phyloP scores from a whole-genome alignment of 2,113 vertebrate genomes.

The Dasyornis broadbenti region DNA sequence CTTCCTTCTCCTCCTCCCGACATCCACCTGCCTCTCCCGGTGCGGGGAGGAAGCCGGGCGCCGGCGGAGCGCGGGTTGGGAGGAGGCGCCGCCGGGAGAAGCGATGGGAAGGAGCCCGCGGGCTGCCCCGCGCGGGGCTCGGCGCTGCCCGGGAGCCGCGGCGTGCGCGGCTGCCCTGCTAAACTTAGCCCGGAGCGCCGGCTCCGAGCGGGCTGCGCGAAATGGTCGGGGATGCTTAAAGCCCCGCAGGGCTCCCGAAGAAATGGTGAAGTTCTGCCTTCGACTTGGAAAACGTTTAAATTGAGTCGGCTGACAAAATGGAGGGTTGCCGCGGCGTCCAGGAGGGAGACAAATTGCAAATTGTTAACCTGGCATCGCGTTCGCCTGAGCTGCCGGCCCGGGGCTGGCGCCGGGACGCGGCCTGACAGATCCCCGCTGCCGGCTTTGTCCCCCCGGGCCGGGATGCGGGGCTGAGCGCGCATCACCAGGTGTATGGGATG shows the following conservation, averaged over 20 bases:
- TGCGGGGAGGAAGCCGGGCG: neutral
- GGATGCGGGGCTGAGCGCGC: neutral
- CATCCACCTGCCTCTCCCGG: slow-evolving; percentile 16
- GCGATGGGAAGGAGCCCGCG: neutral
- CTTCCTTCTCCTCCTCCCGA: neutral
- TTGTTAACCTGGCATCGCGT: neutral
- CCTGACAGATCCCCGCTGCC: neutral
- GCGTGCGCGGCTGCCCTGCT: neutral
- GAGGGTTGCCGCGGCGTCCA: slow-evolving; percentile 20
- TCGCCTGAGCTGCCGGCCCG: fast-evolving
- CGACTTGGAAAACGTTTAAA: neutral
- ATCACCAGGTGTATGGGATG: slow-evolving; percentile 11
- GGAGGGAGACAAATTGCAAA: neutral
- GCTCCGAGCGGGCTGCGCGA: neutral
- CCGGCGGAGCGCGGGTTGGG: neutral
- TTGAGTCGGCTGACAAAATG: slow-evolving; percentile 46
- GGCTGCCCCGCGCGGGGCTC: neutral
- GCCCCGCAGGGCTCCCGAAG: neutral
- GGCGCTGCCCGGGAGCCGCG: neutral
- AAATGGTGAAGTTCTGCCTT: neutral
- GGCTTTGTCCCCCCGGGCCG: neutral
- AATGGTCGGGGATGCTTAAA: neutral
- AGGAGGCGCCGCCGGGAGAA: neutral
- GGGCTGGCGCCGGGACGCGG: neutral
- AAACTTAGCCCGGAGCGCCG: neutral